These are phyloP conservation scores for Microchrysa polita DNA, from an alignment of 2,888 invertebrate genomes.

Conservation along the genomic window DNA sequence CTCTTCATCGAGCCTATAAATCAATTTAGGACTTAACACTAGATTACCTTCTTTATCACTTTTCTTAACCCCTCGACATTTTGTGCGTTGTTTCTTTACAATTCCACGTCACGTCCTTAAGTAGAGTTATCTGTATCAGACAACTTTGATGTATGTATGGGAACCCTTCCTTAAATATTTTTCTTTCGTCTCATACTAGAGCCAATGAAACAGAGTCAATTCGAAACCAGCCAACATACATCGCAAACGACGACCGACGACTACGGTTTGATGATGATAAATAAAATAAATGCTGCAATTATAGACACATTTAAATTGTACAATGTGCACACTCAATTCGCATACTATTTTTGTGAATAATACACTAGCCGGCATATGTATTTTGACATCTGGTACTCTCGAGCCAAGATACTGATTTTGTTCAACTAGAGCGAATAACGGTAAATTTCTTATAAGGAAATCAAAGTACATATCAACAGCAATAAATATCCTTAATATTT, in stretches of 20 bases:
- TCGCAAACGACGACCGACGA: not conserved
- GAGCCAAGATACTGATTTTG: no score
- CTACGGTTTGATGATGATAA: conserved; percentile 2
- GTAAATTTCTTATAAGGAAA: no score
- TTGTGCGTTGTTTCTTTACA: conserved; percentile 18
- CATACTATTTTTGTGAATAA: not conserved
- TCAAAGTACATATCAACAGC: no score
- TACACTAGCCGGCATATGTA: no score
- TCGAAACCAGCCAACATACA: no score
- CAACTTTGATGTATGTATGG: no score
- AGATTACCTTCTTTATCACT: conserved; percentile 17
- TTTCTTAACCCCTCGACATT: conserved; percentile 3
- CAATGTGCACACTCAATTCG: not conserved
- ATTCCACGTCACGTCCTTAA: conserved; percentile 30
- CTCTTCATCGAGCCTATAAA: conserved; percentile 29
- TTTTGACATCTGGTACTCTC: not conserved
- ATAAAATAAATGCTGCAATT: conserved; percentile 28
- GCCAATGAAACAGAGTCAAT: not conserved
- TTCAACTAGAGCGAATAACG: no score
- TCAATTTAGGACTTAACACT: conserved; percentile 34
- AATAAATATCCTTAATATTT: no score
- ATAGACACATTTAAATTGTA: conserved; percentile 24
- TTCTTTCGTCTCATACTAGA: no score
- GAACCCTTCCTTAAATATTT: no score
- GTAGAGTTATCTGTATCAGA: conserved; percentile 3